Conservation (phyloP, 1,140 invertebrate species). For the Drosophila pallidifrons region DNA sequence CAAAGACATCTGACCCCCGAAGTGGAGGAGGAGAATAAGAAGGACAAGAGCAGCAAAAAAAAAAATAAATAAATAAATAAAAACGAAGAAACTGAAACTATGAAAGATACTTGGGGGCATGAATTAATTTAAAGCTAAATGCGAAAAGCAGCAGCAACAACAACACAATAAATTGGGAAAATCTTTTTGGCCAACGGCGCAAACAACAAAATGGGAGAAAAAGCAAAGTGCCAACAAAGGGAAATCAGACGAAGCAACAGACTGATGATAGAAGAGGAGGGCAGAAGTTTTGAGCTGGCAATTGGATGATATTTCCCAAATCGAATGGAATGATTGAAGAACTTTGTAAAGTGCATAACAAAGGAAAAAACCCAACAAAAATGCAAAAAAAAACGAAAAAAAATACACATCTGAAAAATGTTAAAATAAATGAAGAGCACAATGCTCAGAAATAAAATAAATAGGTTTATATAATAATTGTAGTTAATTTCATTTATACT, state of each 20-base stretch:
- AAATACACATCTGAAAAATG: conserved; percentile 11
- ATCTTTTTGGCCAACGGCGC: conserved; percentile 36
- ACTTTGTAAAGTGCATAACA: conserved; percentile 41
- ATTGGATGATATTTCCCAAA: conserved; percentile 43
- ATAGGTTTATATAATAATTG: too few relatives aligned
- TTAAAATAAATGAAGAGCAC: neutral
- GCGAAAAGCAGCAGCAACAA: conserved; percentile 41
- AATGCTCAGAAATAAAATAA: neutral
- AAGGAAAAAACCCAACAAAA: conserved; percentile 14
- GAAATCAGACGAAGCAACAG: conserved; percentile 2
- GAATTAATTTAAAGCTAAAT: conserved; percentile 64
- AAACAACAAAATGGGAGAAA: conserved; percentile 24
- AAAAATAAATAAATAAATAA: neutral
- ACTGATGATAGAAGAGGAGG: neutral
- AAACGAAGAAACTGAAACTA: conserved; percentile 16
- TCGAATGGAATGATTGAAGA: conserved; percentile 43
- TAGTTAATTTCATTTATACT: too few relatives aligned
- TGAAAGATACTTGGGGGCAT: conserved; percentile 42
- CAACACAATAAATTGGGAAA: conserved; percentile 53
- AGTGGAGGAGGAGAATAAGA: too few relatives aligned
- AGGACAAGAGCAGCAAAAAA: neutral
- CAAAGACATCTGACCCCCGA: conserved; percentile 9
- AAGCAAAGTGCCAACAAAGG: conserved; percentile 31
- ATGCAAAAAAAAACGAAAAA: neutral
- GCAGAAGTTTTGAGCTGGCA: neutral